These are phyloP conservation scores for Papilio xuthus DNA, from an alignment of 1,140 invertebrate genomes.

Conservation along the genomic window DNA sequence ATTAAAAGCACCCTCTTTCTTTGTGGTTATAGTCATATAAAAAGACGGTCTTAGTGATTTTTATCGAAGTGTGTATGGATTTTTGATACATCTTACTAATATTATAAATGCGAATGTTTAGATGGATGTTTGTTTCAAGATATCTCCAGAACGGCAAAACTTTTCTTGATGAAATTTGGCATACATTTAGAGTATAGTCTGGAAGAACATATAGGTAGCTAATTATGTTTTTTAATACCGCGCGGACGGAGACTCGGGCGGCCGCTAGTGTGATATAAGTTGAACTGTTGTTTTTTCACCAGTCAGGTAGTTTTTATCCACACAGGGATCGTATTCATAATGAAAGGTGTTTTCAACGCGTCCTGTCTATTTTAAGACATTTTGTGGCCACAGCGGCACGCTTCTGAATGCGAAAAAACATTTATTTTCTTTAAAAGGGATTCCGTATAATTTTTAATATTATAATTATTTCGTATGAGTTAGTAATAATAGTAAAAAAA, in stretches of 20 bases:
- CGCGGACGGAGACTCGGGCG: too few relatives aligned
- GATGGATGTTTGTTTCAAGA: too few relatives aligned
- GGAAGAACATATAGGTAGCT: too few relatives aligned
- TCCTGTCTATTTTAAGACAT: constrained; percentile 41
- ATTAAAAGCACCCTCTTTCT: neutral
- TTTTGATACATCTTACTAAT: too few relatives aligned
- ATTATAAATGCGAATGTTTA: too few relatives aligned
- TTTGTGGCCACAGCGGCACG: constrained; percentile 41
- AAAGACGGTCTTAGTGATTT: neutral
- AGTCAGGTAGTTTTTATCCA: constrained; percentile 2
- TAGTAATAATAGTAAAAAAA: too few relatives aligned
- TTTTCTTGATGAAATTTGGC: too few relatives aligned
- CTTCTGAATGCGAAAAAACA: constrained; percentile 35
- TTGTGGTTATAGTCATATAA: neutral
- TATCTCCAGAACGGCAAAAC: too few relatives aligned
- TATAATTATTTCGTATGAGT: too few relatives aligned
- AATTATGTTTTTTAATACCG: too few relatives aligned
- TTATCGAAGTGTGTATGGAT: neutral
- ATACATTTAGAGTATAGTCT: too few relatives aligned
- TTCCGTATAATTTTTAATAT: constrained; percentile 6
- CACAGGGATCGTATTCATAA: constrained; percentile 22
- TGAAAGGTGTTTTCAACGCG: constrained; percentile 2
- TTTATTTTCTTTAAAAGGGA: neutral
- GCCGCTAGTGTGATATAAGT: too few relatives aligned
- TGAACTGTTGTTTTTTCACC: neutral